Conservation (phyloP, 2,797 vertebrate species). For the Lacerta bilineata region DNA sequence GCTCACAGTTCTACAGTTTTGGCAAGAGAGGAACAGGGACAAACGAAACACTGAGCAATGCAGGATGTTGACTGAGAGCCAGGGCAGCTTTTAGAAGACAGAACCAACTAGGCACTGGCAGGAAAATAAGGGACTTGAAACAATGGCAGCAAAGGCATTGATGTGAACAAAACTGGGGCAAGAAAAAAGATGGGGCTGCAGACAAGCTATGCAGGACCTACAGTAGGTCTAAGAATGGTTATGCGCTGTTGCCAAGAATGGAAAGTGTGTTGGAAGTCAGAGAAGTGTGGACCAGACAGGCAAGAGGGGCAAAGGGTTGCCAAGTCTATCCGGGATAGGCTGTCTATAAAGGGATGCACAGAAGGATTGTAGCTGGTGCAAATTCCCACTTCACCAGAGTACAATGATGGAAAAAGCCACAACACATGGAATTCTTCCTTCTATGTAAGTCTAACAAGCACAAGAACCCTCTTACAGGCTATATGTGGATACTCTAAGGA, state of each 20-base stretch:
- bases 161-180: neutral
- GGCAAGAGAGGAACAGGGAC: neutral
- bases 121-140: neutral
- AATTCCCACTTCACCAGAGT: neutral
- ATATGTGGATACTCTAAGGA: neutral
- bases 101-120: neutral
- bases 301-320: neutral
- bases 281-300: neutral
- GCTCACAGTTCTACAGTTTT: neutral
- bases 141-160: neutral
- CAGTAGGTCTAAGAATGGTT: neutral
- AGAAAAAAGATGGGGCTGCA: neutral
- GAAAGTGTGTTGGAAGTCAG: neutral
- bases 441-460: neutral
- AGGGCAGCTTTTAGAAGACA: neutral
- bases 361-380: neutral
- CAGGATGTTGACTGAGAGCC: neutral
- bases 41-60: neutral
- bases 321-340: neutral
- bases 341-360: neutral
- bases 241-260: neutral
- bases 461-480: neutral
- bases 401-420: neutral
- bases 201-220: neutral
- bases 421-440: neutral